phyloP scores from a whole-genome alignment of 2,888 invertebrate genomes.

The Tetragonisca angustula region DNA sequence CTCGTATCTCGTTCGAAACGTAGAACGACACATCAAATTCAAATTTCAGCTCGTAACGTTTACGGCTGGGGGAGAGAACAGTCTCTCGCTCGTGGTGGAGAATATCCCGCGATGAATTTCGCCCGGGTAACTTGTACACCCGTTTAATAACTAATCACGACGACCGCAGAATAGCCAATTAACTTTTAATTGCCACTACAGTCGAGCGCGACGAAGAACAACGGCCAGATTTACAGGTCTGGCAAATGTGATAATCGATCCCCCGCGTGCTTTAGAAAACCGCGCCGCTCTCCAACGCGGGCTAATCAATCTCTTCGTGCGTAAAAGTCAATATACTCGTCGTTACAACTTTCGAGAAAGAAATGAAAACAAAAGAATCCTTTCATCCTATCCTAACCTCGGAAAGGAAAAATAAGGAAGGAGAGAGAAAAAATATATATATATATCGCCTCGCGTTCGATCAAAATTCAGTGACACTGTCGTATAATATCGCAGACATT shows the following conservation, averaged over 20 bases:
- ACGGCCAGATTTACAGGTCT: background rate
- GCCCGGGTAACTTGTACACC: background rate
- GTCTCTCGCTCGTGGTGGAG: too few relatives aligned
- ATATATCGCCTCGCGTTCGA: background rate
- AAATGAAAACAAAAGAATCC: background rate
- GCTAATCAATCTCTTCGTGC: background rate
- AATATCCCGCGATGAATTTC: background rate
- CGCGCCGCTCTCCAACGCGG: background rate
- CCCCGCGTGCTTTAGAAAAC: slow-evolving; percentile 16
- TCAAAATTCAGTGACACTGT: slow-evolving; percentile 26
- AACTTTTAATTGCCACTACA: slow-evolving; percentile 45
- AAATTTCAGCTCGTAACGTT: too few relatives aligned
- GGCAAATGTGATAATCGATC: slow-evolving; percentile 33
- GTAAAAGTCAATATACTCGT: background rate
- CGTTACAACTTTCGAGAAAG: background rate
- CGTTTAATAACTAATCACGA: slow-evolving; percentile 8
- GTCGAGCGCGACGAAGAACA: slow-evolving; percentile 1
- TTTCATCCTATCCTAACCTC: too few relatives aligned
- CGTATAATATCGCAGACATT: slow-evolving; percentile 18
- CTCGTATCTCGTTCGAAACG: too few relatives aligned
- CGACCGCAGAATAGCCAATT: slow-evolving; percentile 27
- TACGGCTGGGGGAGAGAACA: background rate
- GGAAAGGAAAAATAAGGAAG: background rate
- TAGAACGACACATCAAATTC: too few relatives aligned
- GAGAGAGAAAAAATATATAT: too few relatives aligned